Conservation (phyloP, 2,888 invertebrate genomes). For the Synergus gifuensis region DNA sequence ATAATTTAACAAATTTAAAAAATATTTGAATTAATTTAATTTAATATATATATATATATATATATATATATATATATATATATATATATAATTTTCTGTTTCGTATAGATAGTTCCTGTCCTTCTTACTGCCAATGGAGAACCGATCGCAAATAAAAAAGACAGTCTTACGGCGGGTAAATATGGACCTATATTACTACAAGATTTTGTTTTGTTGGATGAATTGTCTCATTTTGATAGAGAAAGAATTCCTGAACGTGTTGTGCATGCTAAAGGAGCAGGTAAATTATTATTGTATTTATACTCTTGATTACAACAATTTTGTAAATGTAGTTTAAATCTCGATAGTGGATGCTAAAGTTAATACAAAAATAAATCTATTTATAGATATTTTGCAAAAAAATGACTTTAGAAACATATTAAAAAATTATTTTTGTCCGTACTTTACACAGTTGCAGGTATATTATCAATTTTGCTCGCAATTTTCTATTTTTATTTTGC, state of each 20-base stretch:
- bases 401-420: neutral
- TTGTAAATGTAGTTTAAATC: neutral
- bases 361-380: neutral
- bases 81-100: neutral
- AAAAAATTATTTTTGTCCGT: neutral
- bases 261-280: constrained; percentile 41
- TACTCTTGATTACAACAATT: neutral
- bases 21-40: neutral
- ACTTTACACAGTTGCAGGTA: neutral
- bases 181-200: constrained; percentile 18
- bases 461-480: neutral
- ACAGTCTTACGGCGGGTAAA: constrained; percentile 13
- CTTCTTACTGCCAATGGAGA: constrained; percentile 28
- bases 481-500: neutral
- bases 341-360: neutral
- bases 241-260: constrained; percentile 39
- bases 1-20: neutral
- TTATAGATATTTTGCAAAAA: neutral
- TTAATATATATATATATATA: neutral
- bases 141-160: constrained; percentile 33
- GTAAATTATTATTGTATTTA: neutral
- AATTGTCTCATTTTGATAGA: constrained; percentile 36
- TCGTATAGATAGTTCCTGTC: constrained; percentile 2
- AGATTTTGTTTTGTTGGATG: constrained; percentile 31
- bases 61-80: neutral